phyloP scores from a whole-genome alignment of 2,113 vertebrate species.

The Pseudorhombus dupliciocellatus region DNA sequence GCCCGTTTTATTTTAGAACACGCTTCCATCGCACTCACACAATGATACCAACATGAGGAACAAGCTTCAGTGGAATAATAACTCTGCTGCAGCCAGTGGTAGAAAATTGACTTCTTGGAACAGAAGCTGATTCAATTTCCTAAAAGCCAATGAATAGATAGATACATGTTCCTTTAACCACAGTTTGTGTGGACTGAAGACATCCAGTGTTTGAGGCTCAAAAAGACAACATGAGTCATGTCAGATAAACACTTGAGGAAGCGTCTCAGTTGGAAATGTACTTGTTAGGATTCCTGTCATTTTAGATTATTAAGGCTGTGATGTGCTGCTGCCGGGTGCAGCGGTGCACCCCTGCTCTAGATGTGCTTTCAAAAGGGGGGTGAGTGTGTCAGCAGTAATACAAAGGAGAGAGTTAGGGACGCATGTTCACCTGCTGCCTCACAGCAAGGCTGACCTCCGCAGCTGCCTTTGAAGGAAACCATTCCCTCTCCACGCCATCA shows the following conservation, averaged over 20 bases:
- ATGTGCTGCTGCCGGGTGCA: background rate
- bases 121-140: slow-evolving; percentile 7
- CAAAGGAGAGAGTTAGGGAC: slow-evolving; percentile 23
- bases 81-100: slow-evolving; percentile 26
- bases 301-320: slow-evolving; percentile 7
- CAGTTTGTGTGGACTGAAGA: slow-evolving; percentile 5
- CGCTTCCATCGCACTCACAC: slow-evolving; percentile 5
- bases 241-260: slow-evolving; percentile 16
- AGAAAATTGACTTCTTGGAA: slow-evolving; percentile 37
- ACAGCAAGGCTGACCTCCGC: slow-evolving; percentile 24
- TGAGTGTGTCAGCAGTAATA: slow-evolving; percentile 40
- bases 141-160: slow-evolving; percentile 30
- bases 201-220: background rate
- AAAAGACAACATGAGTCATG: slow-evolving; percentile 32
- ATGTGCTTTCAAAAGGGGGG: slow-evolving; percentile 34
- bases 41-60: background rate
- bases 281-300: slow-evolving; percentile 39
- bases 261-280: slow-evolving; percentile 34
- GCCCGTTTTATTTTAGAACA: too few species aligned
- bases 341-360: background rate
- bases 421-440: slow-evolving; percentile 53
- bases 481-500: slow-evolving; percentile 14
- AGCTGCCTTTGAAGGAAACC: slow-evolving; percentile 25
- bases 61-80: slow-evolving; percentile 14
- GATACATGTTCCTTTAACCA: slow-evolving; percentile 6